These are phyloP conservation scores for Gymnocephalus cernua DNA, from an alignment of 2,113 vertebrate genomes.

Conservation along the genomic window DNA sequence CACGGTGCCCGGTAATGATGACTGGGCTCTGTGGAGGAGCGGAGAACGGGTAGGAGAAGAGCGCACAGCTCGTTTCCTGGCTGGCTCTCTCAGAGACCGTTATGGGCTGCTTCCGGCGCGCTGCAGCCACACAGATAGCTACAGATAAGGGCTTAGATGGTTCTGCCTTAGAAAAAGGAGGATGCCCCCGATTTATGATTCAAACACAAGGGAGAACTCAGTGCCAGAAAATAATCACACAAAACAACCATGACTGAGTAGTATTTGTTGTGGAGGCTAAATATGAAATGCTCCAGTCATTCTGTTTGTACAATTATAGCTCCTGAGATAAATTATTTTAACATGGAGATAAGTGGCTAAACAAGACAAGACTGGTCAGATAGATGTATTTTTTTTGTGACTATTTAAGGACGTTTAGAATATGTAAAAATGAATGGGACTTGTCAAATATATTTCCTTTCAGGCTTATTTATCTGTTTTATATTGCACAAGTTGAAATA, in stretches of 20 bases:
- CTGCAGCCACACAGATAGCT: constrained; percentile 55
- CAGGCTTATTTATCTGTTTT: neutral
- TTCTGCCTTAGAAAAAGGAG: constrained; percentile 53
- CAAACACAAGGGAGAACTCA: constrained; percentile 31
- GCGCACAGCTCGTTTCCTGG: constrained; percentile 75
- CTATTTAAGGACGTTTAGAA: constrained; percentile 11
- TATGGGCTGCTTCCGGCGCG: constrained; percentile 82
- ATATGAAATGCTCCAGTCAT: constrained; percentile 33
- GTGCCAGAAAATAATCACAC: constrained; percentile 53
- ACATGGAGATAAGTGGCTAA: constrained; percentile 40
- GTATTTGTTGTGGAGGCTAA: constrained; percentile 57
- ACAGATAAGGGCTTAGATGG: constrained; percentile 37
- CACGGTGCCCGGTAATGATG: constrained; percentile 77
- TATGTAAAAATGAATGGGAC: neutral
- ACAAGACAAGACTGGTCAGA: constrained; percentile 12
- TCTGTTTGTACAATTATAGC: constrained; percentile 48
- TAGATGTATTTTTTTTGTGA: neutral
- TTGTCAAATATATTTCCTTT: neutral
- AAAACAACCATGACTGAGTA: constrained; percentile 41
- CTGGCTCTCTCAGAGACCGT: constrained; percentile 44
- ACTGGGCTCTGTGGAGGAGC: constrained; percentile 78
- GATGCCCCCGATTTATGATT: constrained; percentile 76
- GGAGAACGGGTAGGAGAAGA: constrained; percentile 75
- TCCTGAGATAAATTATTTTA: constrained; percentile 50
- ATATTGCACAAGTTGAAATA: constrained; percentile 3